A percentile compares a stretch with the other conserved stretches of the same genome.
Evolutionary conservation across 37 sponge, comb jelly and placozoan genomes (phyloP).

Genomic region (Theonella swinhoei): DNA sequence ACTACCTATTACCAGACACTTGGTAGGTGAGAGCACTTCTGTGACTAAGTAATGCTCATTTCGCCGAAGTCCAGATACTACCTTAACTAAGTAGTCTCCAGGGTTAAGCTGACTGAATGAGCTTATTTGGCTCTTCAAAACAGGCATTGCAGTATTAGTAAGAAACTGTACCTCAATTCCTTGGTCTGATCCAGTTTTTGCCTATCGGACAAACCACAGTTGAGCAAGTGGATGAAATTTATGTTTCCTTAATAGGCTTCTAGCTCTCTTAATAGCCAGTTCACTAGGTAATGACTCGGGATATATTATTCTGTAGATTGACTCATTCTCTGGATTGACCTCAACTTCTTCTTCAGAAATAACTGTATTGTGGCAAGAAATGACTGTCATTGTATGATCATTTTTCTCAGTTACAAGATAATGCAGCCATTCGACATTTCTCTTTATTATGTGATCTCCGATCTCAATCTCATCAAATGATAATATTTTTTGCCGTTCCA

Average conservation of each 20-base stretch:
- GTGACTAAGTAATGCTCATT: conserved; percentile 34
- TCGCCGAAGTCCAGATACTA: neutral
- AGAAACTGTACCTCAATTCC: conserved; percentile 42
- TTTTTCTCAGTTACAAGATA: conserved; percentile 17
- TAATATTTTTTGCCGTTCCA: conserved; percentile 13
- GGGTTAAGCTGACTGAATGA: conserved; percentile 38
- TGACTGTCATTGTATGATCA: neutral
- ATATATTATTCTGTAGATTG: conserved; percentile 29
- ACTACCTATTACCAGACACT: neutral
- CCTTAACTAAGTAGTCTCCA: conserved; percentile 43
- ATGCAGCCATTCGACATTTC: conserved; percentile 15
- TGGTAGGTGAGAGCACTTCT: conserved; percentile 6
- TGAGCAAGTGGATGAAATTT: conserved; percentile 12
- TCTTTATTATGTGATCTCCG: conserved; percentile 43
- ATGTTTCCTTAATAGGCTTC: neutral
- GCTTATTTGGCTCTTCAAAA: conserved; percentile 32
- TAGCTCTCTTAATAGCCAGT: conserved; percentile 30
- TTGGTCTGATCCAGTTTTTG: conserved; percentile 52
- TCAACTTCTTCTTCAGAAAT: conserved; percentile 13
- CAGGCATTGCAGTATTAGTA: conserved; percentile 11
- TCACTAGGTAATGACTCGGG: conserved; percentile 24
- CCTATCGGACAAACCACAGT: conserved; percentile 48
- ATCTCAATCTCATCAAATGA: conserved; percentile 17
- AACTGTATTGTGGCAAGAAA: conserved; percentile 1
- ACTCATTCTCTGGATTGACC: conserved; percentile 19